Percentiles rank a stretch among this genome's conserved stretches.
phyloP scores from a whole-genome alignment of 2,113 vertebrate genomes.

The Lophius piscatorius region DNA sequence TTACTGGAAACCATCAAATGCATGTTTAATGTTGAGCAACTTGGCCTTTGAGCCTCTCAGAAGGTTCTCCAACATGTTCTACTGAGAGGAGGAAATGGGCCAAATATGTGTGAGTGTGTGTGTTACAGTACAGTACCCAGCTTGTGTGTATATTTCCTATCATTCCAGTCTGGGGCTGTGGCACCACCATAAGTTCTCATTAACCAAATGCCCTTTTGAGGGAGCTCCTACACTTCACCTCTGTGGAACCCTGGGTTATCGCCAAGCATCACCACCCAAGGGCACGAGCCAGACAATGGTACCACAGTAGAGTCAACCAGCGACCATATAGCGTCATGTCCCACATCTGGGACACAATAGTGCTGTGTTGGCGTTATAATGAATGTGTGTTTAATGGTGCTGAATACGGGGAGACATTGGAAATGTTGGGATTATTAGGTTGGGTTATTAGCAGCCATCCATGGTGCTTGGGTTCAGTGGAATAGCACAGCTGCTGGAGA shows the following conservation, averaged over 20 bases:
- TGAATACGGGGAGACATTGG: conserved; percentile 57
- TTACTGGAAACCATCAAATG: conserved; percentile 31
- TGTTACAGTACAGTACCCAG: conserved; percentile 27
- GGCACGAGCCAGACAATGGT: conserved; percentile 23
- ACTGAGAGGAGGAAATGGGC: conserved; percentile 37
- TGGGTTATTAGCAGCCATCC: conserved; percentile 77
- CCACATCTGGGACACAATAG: conserved; percentile 52
- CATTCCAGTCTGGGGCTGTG: conserved; percentile 47
- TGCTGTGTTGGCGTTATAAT: conserved; percentile 56
- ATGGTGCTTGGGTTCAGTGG: conserved; percentile 68
- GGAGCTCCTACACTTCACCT: conserved; percentile 62
- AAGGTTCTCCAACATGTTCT: conserved; percentile 10
- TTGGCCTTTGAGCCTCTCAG: conserved; percentile 38
- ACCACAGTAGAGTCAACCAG: conserved; percentile 26
- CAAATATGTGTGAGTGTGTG: conserved; percentile 8
- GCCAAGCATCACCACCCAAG: conserved; percentile 53
- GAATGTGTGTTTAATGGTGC: conserved; percentile 69
- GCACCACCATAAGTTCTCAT: conserved; percentile 47
- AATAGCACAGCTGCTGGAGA: conserved; percentile 64
- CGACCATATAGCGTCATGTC: conserved; percentile 9
- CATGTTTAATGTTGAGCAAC: conserved; percentile 39
- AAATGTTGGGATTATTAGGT: conserved; percentile 72
- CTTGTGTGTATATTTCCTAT: conserved; percentile 46
- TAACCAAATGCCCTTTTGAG: conserved; percentile 54
- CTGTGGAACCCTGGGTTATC: conserved; percentile 59